phyloP scores from a whole-genome alignment of 2,888 invertebrate genomes.

The Oligia strigilis region DNA sequence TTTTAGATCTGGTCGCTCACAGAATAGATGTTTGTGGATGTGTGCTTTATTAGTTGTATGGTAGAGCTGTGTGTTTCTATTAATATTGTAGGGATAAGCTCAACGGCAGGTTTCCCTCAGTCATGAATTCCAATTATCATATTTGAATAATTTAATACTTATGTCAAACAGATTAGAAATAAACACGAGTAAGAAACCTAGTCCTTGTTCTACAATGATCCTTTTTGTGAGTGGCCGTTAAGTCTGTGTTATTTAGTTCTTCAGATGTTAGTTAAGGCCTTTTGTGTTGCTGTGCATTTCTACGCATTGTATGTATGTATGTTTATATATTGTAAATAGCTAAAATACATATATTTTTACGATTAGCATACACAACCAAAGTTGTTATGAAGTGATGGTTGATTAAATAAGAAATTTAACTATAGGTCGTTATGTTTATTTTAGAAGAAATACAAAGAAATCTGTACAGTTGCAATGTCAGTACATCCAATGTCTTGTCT shows the following conservation, averaged over 20 bases:
- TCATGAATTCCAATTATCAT: conserved; percentile 36
- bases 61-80: conserved; percentile 60
- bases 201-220: conserved; percentile 79
- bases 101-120: conserved; percentile 60
- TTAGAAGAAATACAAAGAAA: conserved; percentile 84
- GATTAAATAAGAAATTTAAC: conserved; percentile 89
- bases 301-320: conserved; percentile 91
- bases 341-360: conserved; percentile 90
- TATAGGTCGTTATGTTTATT: conserved; percentile 90
- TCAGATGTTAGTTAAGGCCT: conserved; percentile 86
- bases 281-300: conserved; percentile 90
- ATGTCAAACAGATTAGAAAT: conserved; percentile 21
- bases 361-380: conserved; percentile 91
- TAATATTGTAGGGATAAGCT: conserved; percentile 68
- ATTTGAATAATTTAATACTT: conserved; percentile 35
- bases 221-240: conserved; percentile 85
- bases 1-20: conserved; percentile 83
- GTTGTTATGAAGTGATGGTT: conserved; percentile 91
- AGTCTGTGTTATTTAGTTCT: conserved; percentile 90
- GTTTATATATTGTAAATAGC: conserved; percentile 90
- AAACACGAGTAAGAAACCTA: conserved; percentile 69
- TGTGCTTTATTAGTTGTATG: conserved; percentile 65
- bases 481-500: conserved; percentile 83
- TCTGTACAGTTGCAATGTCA: conserved; percentile 81
- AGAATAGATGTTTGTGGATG: conserved; percentile 79